A percentile compares a stretch with the other conserved stretches of the same genome.
phyloP scores from a whole-genome alignment of 2,113 vertebrate species.

The Tragulus kanchil region DNA sequence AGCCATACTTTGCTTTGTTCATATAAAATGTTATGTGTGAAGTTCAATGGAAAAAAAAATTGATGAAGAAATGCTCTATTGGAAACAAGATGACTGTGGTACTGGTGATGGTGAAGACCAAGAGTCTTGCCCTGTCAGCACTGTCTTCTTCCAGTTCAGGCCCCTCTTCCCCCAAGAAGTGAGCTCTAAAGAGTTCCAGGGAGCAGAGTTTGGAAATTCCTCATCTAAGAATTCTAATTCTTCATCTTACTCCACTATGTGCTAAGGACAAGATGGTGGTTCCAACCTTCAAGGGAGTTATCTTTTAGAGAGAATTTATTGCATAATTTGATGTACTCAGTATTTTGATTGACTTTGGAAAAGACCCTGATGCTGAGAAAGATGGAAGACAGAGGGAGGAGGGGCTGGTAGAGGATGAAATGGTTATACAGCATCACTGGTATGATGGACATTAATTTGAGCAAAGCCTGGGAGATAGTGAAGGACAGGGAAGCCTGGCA shows the following conservation, averaged over 20 bases:
- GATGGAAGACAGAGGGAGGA: background rate
- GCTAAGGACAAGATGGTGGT: background rate
- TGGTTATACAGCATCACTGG: background rate
- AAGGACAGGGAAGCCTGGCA: background rate
- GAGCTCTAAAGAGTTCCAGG: background rate
- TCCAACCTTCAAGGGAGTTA: background rate
- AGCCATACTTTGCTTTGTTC: background rate
- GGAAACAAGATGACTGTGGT: fast-evolving
- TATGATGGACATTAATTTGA: background rate
- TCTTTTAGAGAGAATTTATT: background rate
- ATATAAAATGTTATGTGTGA: background rate
- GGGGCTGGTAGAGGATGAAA: background rate
- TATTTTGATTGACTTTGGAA: background rate
- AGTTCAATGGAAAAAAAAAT: background rate
- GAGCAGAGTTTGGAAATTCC: background rate
- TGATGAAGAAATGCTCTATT: background rate
- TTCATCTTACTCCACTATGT: background rate
- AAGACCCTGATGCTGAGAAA: background rate
- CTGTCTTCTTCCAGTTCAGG: background rate
- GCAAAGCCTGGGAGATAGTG: background rate
- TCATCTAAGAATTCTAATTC: background rate
- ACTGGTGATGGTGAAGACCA: background rate
- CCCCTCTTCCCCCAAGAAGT: background rate
- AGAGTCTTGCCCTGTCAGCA: background rate
- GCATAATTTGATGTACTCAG: background rate